Conservation (phyloP, 2,888 invertebrate species). For the Steinernema hermaphroditum region DNA sequence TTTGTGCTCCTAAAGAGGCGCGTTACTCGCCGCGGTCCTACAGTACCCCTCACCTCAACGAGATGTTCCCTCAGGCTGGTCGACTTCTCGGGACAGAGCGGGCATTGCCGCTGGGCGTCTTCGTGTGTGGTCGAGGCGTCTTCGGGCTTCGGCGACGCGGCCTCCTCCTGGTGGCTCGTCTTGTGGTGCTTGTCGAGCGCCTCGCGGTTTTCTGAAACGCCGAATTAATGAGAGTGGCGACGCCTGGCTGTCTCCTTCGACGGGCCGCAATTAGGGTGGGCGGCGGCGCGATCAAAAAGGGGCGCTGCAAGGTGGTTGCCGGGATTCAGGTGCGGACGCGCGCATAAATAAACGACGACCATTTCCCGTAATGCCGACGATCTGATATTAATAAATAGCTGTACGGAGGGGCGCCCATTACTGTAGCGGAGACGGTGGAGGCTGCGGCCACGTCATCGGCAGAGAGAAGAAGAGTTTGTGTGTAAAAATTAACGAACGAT, state of each 20-base stretch:
- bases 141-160: not conserved
- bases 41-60: conserved; percentile 23
- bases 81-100: conserved; percentile 35
- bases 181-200: conserved; percentile 5
- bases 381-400: not conserved
- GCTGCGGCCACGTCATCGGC: not conserved
- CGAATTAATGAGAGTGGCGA: conserved; percentile 8
- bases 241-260: not conserved
- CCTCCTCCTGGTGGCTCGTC: not conserved
- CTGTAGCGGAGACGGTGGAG: not conserved
- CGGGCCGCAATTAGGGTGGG: conserved; percentile 25
- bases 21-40: no score
- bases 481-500: conserved; percentile 10
- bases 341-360: conserved; percentile 7
- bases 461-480: not conserved
- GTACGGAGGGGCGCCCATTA: not conserved
- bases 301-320: conserved; percentile 16
- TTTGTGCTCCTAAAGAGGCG: conserved; percentile 46
- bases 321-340: conserved; percentile 12
- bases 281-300: conserved; percentile 8
- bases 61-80: conserved; percentile 35
- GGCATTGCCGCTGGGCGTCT: conserved; percentile 32
- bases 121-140: conserved; percentile 12
- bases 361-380: not conserved
- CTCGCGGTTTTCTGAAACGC: conserved; percentile 2